Evolutionary conservation across 2,888 invertebrate genomes (phyloP).

Genomic region (Acronicta aceris): DNA sequence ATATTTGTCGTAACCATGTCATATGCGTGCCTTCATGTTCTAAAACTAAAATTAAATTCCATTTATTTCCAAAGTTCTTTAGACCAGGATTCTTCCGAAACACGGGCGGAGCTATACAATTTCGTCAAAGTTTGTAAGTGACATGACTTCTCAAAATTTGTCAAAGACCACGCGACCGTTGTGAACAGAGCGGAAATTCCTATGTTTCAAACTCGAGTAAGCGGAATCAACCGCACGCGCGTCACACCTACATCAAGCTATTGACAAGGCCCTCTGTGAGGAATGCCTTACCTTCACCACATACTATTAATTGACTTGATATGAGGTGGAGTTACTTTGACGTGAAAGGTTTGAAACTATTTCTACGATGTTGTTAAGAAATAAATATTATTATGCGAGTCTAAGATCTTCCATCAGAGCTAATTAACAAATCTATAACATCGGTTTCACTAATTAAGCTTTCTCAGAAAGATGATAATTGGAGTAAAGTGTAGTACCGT

Average conservation of each 20-base stretch:
- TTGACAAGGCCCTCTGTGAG: slow-evolving; percentile 39
- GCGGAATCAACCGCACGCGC: slow-evolving; percentile 36
- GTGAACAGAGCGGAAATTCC: slow-evolving; percentile 42
- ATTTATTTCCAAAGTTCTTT: slow-evolving; percentile 55
- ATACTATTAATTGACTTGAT: slow-evolving; percentile 44
- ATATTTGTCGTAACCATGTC: slow-evolving; percentile 38
- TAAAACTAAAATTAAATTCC: slow-evolving; percentile 65
- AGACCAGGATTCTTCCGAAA: slow-evolving; percentile 60
- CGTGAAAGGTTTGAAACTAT: neutral
- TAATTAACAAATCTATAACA: slow-evolving; percentile 3
- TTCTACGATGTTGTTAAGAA: neutral
- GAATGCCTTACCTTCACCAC: slow-evolving; percentile 43
- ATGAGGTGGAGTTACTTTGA: slow-evolving; percentile 13
- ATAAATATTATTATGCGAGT: slow-evolving; percentile 21
- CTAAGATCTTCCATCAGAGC: neutral
- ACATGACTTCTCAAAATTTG: slow-evolving; percentile 58
- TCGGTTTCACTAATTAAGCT: too few relatives aligned
- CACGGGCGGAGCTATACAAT: slow-evolving; percentile 42
- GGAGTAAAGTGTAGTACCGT: neutral
- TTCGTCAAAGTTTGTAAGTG: slow-evolving; percentile 47
- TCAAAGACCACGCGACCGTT: slow-evolving; percentile 50
- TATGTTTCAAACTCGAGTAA: slow-evolving; percentile 30
- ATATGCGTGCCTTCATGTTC: slow-evolving; percentile 45
- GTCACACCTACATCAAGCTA: slow-evolving; percentile 27
- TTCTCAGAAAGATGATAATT: neutral